Evolutionary conservation across 1,140 invertebrate genomes (phyloP), one percentile per base, ranked within the genome.

Genomic region (Camponotus pennsylvanicus): DNA sequence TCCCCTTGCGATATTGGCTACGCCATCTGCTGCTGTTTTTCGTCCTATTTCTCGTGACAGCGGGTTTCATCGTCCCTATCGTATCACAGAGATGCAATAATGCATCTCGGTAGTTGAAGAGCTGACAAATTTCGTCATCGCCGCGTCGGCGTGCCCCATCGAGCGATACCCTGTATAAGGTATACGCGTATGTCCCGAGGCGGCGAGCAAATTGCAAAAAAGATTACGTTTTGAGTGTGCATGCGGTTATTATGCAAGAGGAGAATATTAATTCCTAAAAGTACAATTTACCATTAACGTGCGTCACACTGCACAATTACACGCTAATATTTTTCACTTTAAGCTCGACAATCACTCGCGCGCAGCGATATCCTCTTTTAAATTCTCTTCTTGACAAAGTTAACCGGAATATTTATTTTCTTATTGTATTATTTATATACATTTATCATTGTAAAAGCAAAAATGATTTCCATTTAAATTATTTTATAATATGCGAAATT

Each of bases 21-120:
- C 37, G 40, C 79, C 79, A 83, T 83, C 79, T 83, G 79, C 69
- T 83, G 79, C 69, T 69, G 79, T 83, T 83, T 83, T 83, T 83
- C 79, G 79, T 83, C 79, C 79, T 83, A 83, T 83, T 83, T 83
- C 70, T 57, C 79, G 55, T 83, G 79, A 83, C 79, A 61, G 79
- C 79, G 55, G 0, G 32, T 83, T 83, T 83, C 79, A 83, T 83
- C 79, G 79, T 83, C 27, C 79, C 40, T 83, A 83, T 73, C 79
- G 79, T 83, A 83, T 83, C 79, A 75, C 67, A 32, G 55, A 83
- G 79, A 83, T 83, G 79, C 69, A 75, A 83, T 83, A 75, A 75
- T 75, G 79, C 27, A 83, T 52, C 69, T 40, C 69, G 40, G 79
- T 83, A 83, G 79, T 83, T 73, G 79, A 75, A 61, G 79, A 83